Percentiles rank a stretch among this genome's conserved stretches.
These are phyloP conservation scores for Trimorus sp. DNA, from an alignment of 2,888 invertebrate genomes.

Conservation along the genomic window DNA sequence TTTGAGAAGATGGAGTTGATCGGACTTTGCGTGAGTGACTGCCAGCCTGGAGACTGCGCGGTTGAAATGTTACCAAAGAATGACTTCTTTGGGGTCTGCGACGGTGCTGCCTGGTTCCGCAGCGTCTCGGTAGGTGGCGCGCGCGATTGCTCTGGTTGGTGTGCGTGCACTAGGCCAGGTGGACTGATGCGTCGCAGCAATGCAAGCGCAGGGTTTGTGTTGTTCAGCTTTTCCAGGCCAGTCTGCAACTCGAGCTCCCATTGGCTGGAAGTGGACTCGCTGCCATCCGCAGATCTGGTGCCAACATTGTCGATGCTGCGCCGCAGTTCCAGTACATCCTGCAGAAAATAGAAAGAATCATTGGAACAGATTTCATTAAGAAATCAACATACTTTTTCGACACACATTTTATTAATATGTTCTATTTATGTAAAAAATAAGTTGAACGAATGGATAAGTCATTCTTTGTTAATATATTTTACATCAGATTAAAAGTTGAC, in stretches of 20 bases:
- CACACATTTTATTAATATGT: no score
- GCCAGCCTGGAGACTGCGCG: slow-evolving; percentile 69
- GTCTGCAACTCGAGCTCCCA: slow-evolving; percentile 91
- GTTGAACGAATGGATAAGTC: no score
- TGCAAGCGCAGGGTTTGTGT: slow-evolving; percentile 74
- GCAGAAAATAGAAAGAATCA: neutral
- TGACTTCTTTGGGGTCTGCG: slow-evolving; percentile 23
- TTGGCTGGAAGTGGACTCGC: slow-evolving; percentile 86
- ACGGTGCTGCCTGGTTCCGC: neutral
- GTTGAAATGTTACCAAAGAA: slow-evolving; percentile 35
- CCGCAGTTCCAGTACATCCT: slow-evolving; percentile 85
- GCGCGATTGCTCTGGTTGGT: neutral
- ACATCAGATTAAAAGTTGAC: no score
- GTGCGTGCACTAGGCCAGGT: neutral
- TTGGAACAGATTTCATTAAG: no score
- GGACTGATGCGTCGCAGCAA: neutral
- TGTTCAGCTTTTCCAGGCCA: slow-evolving; percentile 90
- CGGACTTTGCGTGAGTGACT: slow-evolving; percentile 73
- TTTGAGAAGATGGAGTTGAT: slow-evolving; percentile 74
- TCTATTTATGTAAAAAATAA: no score
- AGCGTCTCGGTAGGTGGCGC: neutral
- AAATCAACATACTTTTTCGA: no score
- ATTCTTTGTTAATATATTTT: no score
- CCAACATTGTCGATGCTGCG: slow-evolving; percentile 88
- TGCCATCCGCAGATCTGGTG: slow-evolving; percentile 88